Base-by-base conservation (phyloP, 2,113 vertebrate genomes). In the Marmota monax region DNA sequence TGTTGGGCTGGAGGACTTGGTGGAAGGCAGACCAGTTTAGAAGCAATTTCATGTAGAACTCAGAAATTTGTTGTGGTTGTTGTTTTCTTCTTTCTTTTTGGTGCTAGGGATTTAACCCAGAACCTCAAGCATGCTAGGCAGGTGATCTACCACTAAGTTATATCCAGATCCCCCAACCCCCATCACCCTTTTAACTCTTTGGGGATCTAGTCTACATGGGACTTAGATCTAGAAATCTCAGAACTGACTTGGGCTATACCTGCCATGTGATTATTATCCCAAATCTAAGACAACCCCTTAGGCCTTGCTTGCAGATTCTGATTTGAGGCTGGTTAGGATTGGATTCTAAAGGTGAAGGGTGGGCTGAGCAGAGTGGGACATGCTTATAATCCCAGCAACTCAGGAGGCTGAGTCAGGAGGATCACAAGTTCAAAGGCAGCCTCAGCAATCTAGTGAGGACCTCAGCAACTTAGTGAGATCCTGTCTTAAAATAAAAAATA, bases 51-150 rank as follows among this genome's bases (percentile, higher is more conserved):
- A 70, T 17, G 42, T 17, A 65, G 39, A 67, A 56, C 61, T 48
- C 87, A 88, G 88, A 92, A 89, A 91, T 42, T 20, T 78, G 78
- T 65, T 77, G 56, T 63, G 23, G 7, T 72, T 85, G n/a, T 88
- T 8, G 73, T 51, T 70, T 14, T 39, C 11, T 34, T 7, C 27
- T 78, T 84, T 72, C 70, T 72, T 85, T 51, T 70, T 56, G 23
- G 61, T 25, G 23, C 61, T 63, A 25, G 61, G 58, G 61, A 63
- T 63, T 63, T 23, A 63, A 63, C 23, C 23, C 61, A 63, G 61
- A 63, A 18, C 61, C 61, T 63, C 23, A 63, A 27, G 22, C 23
- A 63, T 11, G 61, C 61, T 27, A 25, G 23, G 61, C 23, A 63
- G 25, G 9, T 63, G 61, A 9, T 63, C 8, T 63, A 63, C 61